A percentile compares a stretch with the other conserved stretches of the same genome.
Conservation (phyloP, 64 coral and sea anemone genomes). For the Actinia equina region DNA sequence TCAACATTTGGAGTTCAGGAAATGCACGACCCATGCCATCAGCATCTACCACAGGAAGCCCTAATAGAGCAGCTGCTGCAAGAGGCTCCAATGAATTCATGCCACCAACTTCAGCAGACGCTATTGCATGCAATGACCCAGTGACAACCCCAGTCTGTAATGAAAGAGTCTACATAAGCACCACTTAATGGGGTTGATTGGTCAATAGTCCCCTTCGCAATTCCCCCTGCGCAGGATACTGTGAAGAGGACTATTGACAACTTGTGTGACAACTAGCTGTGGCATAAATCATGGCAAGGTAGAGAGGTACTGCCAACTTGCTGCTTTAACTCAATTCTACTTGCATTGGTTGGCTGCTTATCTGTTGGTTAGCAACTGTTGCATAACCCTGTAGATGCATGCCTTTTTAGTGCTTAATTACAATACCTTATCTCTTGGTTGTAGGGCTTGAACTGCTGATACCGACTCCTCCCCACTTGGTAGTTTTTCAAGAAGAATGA, state of each 20-base stretch:
- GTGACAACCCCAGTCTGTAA: conserved; percentile 29
- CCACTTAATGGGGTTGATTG: no score
- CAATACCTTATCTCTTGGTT: neutral
- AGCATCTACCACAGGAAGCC: conserved; percentile 87
- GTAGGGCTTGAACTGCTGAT: neutral
- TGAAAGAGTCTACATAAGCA: neutral
- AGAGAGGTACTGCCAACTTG: no score
- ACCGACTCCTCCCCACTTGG: conserved; percentile 32
- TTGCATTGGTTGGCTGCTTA: no score
- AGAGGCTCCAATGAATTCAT: conserved; percentile 85
- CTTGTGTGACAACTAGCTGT: no score
- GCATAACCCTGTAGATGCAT: no score
- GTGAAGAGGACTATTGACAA: no score
- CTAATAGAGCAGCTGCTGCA: conserved; percentile 51
- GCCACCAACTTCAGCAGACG: conserved; percentile 83
- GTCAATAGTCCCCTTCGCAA: no score
- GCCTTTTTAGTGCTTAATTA: no score
- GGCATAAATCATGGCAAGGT: no score
- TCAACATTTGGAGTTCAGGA: conserved; percentile 88
- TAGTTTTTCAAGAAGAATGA: conserved; percentile 63
- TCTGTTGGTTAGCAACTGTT: no score
- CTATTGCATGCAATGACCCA: conserved; percentile 37
- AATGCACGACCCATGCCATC: conserved; percentile 99
- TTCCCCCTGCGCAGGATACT: no score
- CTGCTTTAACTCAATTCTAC: no score